Evolutionary conservation across 2,113 vertebrate genomes (phyloP), one percentile per base, ranked within the genome.

Genomic region (Leptocoma aspasia): DNA sequence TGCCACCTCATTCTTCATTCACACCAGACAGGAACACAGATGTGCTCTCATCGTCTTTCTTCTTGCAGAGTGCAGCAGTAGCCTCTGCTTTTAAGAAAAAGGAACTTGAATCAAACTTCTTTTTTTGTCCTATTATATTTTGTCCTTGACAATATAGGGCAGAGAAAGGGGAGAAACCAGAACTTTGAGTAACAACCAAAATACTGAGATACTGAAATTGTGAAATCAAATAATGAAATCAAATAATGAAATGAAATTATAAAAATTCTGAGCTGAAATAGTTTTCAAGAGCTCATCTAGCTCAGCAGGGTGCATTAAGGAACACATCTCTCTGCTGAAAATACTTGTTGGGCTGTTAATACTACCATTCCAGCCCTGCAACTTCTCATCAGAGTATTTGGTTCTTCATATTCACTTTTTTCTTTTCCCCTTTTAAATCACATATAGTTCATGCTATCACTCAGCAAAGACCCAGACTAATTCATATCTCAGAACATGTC

Each of bases 141-240:
- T 59, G 35, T 60, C 16, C 57, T 86, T 75, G 21, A 73, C 21
- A 63, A 56, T 6, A 35, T 1, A 66, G 20, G 28, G 30, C 42
- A 80, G 71, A 80, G 18, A 80, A 88, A 88, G 37, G 11, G 77
- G 42, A 49, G 52, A 53, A 47, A 82, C 39, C 52, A 56, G 22
- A 33, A 44, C 16, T 80, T 65, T 0, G 2, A 77, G 47, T 76
- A 73, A n/a, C 47, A 81, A 39, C 52, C 41, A 66, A 83, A 93
- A 86, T 52, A 90, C 35, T 33, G 57, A 81, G 39, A 59, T 54
- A 90, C 2, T 54, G 64, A 92, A 80, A 95, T 65, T 7, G 63
- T 53, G n/a, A 95, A 92, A 92, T 76, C 24, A 81, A 66, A 68
- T 73, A 8, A 82, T 28, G 45, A 89, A 89, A 91, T 60, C 13